phyloP scores from a whole-genome alignment of 2,888 invertebrate species.

The Agrochola lychnidis region DNA sequence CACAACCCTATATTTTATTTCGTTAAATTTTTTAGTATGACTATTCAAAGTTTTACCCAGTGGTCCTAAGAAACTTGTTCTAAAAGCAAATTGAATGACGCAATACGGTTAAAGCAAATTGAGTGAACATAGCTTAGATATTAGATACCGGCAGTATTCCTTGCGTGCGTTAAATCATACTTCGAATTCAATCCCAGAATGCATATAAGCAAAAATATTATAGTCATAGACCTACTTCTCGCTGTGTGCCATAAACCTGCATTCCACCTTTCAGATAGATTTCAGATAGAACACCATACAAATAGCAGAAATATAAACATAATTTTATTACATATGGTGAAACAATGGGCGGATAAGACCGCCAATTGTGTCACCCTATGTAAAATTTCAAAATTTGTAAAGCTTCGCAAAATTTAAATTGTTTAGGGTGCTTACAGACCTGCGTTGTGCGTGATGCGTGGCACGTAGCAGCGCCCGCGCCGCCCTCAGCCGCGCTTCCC shows the following conservation, averaged over 20 bases:
- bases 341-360: too few relatives aligned
- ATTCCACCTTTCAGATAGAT: neutral
- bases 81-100: constrained; percentile 6
- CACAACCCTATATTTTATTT: neutral
- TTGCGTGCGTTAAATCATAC: neutral
- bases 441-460: constrained; percentile 85
- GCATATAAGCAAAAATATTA: neutral
- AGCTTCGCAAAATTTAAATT: too few relatives aligned
- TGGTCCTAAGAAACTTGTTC: neutral
- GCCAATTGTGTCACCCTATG: neutral
- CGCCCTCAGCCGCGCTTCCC: constrained; percentile 80
- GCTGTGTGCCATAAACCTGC: neutral
- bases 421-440: constrained; percentile 68
- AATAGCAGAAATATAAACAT: too few relatives aligned
- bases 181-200: neutral
- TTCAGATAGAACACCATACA: too few relatives aligned
- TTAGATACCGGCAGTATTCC: neutral
- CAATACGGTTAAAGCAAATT: neutral
- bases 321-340: too few relatives aligned
- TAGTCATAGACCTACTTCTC: neutral
- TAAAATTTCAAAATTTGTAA: neutral
- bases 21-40: neutral
- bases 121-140: neutral
- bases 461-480: constrained; percentile 78
- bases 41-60: neutral